Percentiles rank a stretch among this genome's conserved stretches.
Evolutionary conservation across 2,113 vertebrate species (phyloP).

Genomic region (Muntiacus reevesi): DNA sequence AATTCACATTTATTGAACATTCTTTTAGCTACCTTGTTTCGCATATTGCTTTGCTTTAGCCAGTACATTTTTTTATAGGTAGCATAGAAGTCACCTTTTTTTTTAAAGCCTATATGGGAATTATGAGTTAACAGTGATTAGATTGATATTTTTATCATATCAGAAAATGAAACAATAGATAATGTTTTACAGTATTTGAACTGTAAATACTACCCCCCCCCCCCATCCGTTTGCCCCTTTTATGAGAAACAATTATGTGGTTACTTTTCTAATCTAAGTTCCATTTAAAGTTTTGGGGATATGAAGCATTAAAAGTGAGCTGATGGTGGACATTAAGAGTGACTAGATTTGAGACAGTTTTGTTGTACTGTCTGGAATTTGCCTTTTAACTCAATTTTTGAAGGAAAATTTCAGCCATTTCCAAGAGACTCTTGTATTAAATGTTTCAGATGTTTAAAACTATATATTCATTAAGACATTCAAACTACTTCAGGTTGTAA

Average conservation of each 20-base stretch:
- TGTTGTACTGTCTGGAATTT: neutral
- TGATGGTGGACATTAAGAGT: neutral
- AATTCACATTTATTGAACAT: neutral
- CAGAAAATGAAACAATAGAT: neutral
- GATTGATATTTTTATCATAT: neutral
- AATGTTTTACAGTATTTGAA: neutral
- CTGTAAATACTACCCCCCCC: neutral
- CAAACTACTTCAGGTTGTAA: neutral
- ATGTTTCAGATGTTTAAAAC: neutral
- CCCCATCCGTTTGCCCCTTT: neutral
- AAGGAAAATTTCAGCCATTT: neutral
- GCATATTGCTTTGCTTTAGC: neutral
- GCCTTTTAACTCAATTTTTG: neutral
- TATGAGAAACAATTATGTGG: neutral
- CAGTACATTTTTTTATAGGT: neutral
- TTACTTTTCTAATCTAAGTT: conserved; percentile 31
- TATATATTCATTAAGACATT: neutral
- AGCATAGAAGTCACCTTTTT: neutral
- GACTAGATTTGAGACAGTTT: neutral
- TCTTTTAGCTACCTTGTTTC: neutral
- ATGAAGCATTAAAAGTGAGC: neutral
- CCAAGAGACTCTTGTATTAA: neutral
- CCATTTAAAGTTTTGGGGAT: neutral
- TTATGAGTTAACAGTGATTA: neutral
- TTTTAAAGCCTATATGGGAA: neutral